Conservation (phyloP, 1,140 invertebrate genomes). For the Pantala flavescens region DNA sequence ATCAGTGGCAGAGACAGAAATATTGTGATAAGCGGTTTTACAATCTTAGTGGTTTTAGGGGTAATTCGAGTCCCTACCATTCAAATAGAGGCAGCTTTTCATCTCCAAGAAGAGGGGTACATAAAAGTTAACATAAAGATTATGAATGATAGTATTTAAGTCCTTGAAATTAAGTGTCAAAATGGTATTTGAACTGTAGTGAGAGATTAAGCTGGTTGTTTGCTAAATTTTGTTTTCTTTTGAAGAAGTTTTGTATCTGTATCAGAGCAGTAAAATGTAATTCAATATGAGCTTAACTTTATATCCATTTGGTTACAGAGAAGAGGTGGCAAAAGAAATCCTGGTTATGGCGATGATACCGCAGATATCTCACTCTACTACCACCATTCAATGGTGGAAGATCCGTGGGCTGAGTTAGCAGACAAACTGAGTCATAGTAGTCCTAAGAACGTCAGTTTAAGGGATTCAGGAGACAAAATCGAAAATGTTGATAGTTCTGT, state of each 20-base stretch:
- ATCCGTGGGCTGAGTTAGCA: slow-evolving; percentile 10
- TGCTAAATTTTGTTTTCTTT: too few relatives aligned
- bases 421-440: background rate
- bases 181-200: too few relatives aligned
- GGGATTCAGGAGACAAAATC: background rate
- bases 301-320: slow-evolving; percentile 13
- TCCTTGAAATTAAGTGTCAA: too few relatives aligned
- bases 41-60: background rate
- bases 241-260: too few relatives aligned
- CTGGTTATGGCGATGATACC: background rate
- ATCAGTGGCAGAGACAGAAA: background rate
- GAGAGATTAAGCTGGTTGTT: too few relatives aligned
- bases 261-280: background rate
- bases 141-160: background rate
- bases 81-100: background rate
- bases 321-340: slow-evolving; percentile 1
- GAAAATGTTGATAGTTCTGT: background rate
- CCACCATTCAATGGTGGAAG: slow-evolving; percentile 15
- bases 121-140: background rate
- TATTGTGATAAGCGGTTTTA: background rate
- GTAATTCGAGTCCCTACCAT: background rate
- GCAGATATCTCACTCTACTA: slow-evolving; percentile 15
- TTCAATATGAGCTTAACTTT: background rate
- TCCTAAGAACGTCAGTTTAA: background rate
- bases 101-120: background rate